Percentiles rank a stretch among this genome's conserved stretches.
phyloP scores from a whole-genome alignment of 2,888 invertebrate genomes.

The Cremastinae sp. region DNA sequence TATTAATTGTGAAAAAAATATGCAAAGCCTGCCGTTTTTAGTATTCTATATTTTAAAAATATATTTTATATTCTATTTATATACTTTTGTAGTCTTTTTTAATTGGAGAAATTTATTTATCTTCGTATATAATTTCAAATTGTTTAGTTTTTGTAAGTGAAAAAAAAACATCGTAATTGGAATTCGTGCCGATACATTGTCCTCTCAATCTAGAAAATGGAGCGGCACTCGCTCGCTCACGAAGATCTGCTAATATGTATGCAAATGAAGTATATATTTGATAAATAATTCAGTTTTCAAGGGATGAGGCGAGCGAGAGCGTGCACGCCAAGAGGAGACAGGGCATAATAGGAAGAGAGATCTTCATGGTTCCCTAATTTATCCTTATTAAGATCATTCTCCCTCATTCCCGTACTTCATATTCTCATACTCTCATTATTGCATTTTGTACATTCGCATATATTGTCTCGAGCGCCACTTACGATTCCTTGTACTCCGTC shows the following conservation, averaged over 20 bases:
- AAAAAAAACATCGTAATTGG: slow-evolving; percentile 2
- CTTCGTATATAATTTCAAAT: no score
- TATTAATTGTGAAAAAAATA: no score
- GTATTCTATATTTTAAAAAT: no score
- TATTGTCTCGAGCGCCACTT: no score
- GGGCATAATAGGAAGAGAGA: slow-evolving; percentile 13
- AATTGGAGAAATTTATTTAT: no score
- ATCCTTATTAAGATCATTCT: slow-evolving; percentile 63
- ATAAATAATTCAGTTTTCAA: slow-evolving; percentile 71
- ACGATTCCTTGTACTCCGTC: no score
- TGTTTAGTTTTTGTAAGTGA: background rate
- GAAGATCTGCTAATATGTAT: slow-evolving; percentile 68
- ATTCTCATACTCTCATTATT: slow-evolving; percentile 1
- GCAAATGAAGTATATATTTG: slow-evolving; percentile 68
- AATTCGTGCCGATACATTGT: background rate
- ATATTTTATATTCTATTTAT: no score
- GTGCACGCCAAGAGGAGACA: slow-evolving; percentile 45
- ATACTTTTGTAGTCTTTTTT: no score
- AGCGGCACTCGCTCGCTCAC: slow-evolving; percentile 9
- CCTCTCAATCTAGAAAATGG: slow-evolving; percentile 14
- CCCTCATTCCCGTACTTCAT: slow-evolving; percentile 30
- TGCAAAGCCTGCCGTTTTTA: no score
- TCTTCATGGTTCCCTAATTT: slow-evolving; percentile 65
- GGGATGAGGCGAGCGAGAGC: slow-evolving; percentile 42
- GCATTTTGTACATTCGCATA: background rate